Percentiles rank a stretch among this genome's conserved stretches.
phyloP scores from a whole-genome alignment of 2,888 invertebrate genomes.

The Drosophila kanekoi region DNA sequence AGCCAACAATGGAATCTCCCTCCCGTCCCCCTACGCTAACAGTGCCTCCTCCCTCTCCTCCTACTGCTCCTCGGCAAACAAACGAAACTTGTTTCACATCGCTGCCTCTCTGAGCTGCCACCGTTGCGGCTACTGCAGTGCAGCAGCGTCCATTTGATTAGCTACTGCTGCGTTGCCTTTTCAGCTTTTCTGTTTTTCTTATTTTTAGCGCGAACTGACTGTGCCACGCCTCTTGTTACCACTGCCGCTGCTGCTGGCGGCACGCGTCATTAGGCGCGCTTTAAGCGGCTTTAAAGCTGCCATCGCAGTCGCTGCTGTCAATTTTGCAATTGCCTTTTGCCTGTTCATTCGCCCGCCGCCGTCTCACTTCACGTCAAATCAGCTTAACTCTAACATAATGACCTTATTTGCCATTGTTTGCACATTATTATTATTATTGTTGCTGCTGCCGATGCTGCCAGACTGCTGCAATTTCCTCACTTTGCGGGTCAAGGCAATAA shows the following conservation, averaged over 20 bases:
- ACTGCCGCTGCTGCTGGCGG: conserved; percentile 50
- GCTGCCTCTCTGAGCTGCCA: conserved; percentile 52
- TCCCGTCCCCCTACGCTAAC: conserved; percentile 5
- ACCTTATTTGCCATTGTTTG: conserved; percentile 81
- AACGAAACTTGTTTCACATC: conserved; percentile 75
- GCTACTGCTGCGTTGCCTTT: conserved; percentile 42
- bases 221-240: conserved; percentile 54
- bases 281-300: conserved; percentile 68
- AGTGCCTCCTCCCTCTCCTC: conserved; percentile 1
- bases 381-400: conserved; percentile 77
- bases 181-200: conserved; percentile 19
- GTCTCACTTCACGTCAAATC: conserved; percentile 66
- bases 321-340: conserved; percentile 73
- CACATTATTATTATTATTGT: conserved; percentile 77
- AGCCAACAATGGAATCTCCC: conserved; percentile 58
- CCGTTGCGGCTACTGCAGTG: conserved; percentile 41
- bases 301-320: conserved; percentile 49
- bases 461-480: conserved; percentile 69
- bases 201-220: conserved; percentile 45
- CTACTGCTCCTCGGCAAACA: conserved; percentile 17
- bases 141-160: conserved; percentile 65
- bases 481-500: conserved; percentile 75
- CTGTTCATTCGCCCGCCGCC: conserved; percentile 31
- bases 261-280: conserved; percentile 79
- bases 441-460: conserved; percentile 45